Evolutionary conservation across 2,888 invertebrate species (phyloP).

Genomic region (Nudaria mundana): DNA sequence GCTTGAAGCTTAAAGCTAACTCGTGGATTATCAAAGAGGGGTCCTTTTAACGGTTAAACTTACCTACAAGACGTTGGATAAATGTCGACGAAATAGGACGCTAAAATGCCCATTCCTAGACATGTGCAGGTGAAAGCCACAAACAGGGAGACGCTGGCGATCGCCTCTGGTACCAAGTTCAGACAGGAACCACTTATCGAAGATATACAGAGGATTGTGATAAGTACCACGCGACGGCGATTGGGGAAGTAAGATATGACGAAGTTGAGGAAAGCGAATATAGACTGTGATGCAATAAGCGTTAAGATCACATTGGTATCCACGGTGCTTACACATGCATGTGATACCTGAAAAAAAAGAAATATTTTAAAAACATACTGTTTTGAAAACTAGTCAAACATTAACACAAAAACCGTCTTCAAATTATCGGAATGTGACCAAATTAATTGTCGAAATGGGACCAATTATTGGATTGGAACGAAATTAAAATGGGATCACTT

Average conservation of each 20-base stretch:
- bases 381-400: too few species aligned
- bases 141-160: slow-evolving; percentile 66
- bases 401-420: too few species aligned
- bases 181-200: slow-evolving; percentile 74
- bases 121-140: slow-evolving; percentile 68
- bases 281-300: slow-evolving; percentile 83
- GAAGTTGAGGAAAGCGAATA: slow-evolving; percentile 83
- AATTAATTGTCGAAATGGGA: too few species aligned
- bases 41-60: slow-evolving; percentile 13
- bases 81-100: slow-evolving; percentile 69
- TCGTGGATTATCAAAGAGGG: too few species aligned
- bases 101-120: slow-evolving; percentile 68
- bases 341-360: slow-evolving; percentile 48
- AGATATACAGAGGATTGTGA: slow-evolving; percentile 73
- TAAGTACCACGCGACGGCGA: slow-evolving; percentile 75
- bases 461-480: too few species aligned
- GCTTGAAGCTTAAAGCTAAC: too few species aligned
- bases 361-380: too few species aligned
- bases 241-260: slow-evolving; percentile 75
- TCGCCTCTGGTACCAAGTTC: slow-evolving; percentile 62
- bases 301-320: slow-evolving; percentile 83
- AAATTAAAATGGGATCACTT: too few species aligned
- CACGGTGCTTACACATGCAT: slow-evolving; percentile 73
- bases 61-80: slow-evolving; percentile 71
- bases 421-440: too few species aligned